These are phyloP conservation scores for Catocala sponsa DNA, from an alignment of 2,888 invertebrate genomes.

Conservation along the genomic window DNA sequence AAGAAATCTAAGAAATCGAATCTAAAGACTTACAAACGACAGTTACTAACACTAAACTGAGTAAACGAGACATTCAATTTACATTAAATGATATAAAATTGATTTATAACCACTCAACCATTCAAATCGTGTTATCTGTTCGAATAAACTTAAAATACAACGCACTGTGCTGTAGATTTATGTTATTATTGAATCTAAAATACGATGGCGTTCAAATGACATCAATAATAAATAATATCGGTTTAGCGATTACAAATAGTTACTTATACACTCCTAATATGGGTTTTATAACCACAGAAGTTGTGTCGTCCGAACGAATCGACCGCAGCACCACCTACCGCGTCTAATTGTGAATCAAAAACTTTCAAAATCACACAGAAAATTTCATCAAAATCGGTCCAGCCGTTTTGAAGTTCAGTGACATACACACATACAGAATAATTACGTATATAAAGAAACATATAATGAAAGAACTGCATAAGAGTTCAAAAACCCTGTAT, in stretches of 20 bases:
- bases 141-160: background rate
- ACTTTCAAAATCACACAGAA: conserved; percentile 21
- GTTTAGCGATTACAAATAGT: too few species aligned
- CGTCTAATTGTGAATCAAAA: background rate
- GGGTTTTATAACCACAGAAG: conserved; percentile 35
- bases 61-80: too few species aligned
- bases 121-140: background rate
- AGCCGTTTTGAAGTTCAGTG: too few species aligned
- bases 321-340: too few species aligned
- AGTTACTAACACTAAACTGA: too few species aligned
- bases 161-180: background rate
- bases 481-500: conserved; percentile 72
- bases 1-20: too few species aligned
- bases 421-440: too few species aligned
- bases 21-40: too few species aligned
- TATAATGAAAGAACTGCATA: conserved; percentile 48
- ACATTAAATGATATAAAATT: background rate
- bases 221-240: too few species aligned
- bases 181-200: background rate
- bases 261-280: conserved; percentile 11
- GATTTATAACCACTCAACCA: background rate
- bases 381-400: background rate
- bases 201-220: background rate
- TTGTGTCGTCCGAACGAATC: too few species aligned
- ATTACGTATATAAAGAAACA: background rate